A percentile compares a stretch with the other conserved stretches of the same genome.
Evolutionary conservation across 2,797 vertebrate species (phyloP).

Genomic region (Anabacerthia variegaticeps): DNA sequence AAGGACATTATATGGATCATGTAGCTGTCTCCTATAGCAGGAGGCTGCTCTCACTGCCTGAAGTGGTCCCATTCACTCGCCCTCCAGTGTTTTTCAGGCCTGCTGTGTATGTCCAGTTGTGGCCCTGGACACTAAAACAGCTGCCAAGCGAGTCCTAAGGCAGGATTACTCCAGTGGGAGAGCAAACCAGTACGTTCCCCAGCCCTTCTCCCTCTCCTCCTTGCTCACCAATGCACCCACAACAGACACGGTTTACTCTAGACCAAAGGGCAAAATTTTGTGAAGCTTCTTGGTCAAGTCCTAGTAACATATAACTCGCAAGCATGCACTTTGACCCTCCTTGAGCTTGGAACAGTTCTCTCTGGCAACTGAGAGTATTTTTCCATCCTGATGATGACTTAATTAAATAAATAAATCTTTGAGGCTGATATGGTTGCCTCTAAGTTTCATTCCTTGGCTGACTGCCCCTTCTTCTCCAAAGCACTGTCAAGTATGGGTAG

Average conservation of each 20-base stretch:
- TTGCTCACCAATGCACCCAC: background rate
- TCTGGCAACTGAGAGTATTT: slow-evolving; percentile 34
- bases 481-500: background rate
- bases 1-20: background rate
- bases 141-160: background rate
- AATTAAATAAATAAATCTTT: slow-evolving; percentile 52
- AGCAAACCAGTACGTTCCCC: background rate
- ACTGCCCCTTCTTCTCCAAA: slow-evolving; percentile 10
- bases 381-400: slow-evolving; percentile 32
- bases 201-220: background rate
- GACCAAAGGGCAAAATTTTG: slow-evolving; percentile 28
- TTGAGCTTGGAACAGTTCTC: background rate
- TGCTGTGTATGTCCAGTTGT: background rate
- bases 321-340: slow-evolving; percentile 6
- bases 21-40: background rate
- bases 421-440: background rate
- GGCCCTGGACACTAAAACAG: background rate
- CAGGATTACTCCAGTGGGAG: background rate
- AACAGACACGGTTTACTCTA: background rate
- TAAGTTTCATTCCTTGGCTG: slow-evolving; percentile 40
- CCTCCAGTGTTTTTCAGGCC: background rate
- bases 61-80: background rate
- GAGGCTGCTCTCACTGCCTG: background rate
- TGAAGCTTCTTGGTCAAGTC: background rate
- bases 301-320: slow-evolving; percentile 27